These are phyloP conservation scores for Tenodera sinensis DNA, from an alignment of 2,888 invertebrate genomes.

Conservation along the genomic window DNA sequence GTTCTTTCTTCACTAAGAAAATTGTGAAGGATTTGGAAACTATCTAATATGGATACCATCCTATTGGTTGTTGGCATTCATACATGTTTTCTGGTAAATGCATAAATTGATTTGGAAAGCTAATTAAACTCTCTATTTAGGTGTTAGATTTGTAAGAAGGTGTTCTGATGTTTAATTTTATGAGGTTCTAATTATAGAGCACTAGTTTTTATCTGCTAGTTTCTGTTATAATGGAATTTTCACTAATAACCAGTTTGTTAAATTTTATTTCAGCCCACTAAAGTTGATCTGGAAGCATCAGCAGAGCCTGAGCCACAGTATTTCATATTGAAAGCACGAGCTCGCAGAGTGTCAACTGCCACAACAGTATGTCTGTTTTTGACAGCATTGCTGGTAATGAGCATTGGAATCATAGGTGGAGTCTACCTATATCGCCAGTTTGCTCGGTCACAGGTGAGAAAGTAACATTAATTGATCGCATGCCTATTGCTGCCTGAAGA, in stretches of 20 bases:
- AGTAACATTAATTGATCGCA: too few species aligned
- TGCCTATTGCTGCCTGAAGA: too few species aligned
- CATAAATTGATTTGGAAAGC: too few species aligned
- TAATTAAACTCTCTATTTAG: too few species aligned
- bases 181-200: too few species aligned
- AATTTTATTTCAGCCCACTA: conserved; percentile 39
- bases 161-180: too few species aligned
- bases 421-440: conserved; percentile 73
- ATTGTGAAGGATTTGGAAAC: too few species aligned
- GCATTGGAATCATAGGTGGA: conserved; percentile 66
- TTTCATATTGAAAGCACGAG: conserved; percentile 47
- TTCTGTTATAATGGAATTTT: conserved; percentile 33
- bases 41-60: too few species aligned
- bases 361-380: conserved; percentile 67
- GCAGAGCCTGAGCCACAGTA: conserved; percentile 43
- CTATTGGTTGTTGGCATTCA: too few species aligned
- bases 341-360: conserved; percentile 55
- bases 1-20: too few species aligned
- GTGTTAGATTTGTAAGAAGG: too few species aligned
- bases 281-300: conserved; percentile 49
- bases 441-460: conserved; percentile 48
- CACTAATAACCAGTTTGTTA: neutral
- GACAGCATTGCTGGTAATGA: conserved; percentile 64
- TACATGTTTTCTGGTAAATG: too few species aligned
- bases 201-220: neutral